Evolutionary conservation across 2,797 vertebrate genomes (phyloP).

Genomic region (Hephaestus fuliginosus): DNA sequence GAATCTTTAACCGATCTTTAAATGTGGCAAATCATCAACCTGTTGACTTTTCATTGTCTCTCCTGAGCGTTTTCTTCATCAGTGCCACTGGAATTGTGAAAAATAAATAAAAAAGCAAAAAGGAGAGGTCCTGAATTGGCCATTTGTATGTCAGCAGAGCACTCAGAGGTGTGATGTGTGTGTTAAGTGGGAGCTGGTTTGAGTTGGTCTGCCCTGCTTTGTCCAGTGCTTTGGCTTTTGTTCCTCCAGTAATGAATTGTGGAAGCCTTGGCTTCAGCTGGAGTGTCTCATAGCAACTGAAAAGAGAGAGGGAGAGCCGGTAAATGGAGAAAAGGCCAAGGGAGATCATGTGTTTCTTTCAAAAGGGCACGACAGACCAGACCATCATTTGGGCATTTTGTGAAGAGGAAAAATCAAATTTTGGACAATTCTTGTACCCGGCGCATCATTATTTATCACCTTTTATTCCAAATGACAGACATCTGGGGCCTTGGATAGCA

Average conservation of each 20-base stretch:
- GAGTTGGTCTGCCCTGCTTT: constrained; percentile 83
- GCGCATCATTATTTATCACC: constrained; percentile 11
- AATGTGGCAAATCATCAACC: constrained; percentile 59
- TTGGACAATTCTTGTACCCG: neutral
- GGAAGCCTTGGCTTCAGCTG: constrained; percentile 83
- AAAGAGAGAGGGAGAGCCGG: constrained; percentile 72
- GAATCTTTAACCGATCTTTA: constrained; percentile 46
- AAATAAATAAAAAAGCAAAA: constrained; percentile 51
- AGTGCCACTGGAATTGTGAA: constrained; percentile 38
- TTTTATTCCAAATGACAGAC: constrained; percentile 2
- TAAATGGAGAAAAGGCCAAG: constrained; percentile 68
- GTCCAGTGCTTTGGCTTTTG: constrained; percentile 82
- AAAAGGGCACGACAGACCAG: constrained; percentile 64
- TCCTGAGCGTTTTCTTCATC: constrained; percentile 45
- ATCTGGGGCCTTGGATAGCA: neutral
- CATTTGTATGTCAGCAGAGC: constrained; percentile 79
- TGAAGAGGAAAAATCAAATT: constrained; percentile 31
- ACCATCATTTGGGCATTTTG: constrained; percentile 50
- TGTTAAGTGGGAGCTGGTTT: constrained; percentile 83
- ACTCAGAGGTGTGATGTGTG: constrained; percentile 83
- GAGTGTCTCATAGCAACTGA: constrained; percentile 87
- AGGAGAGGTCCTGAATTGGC: constrained; percentile 70
- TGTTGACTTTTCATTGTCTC: constrained; percentile 62
- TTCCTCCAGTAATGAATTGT: constrained; percentile 85
- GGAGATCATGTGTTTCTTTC: constrained; percentile 72